Evolutionary conservation across 2,797 vertebrate species (phyloP).

Genomic region (Gallirallus australis): DNA sequence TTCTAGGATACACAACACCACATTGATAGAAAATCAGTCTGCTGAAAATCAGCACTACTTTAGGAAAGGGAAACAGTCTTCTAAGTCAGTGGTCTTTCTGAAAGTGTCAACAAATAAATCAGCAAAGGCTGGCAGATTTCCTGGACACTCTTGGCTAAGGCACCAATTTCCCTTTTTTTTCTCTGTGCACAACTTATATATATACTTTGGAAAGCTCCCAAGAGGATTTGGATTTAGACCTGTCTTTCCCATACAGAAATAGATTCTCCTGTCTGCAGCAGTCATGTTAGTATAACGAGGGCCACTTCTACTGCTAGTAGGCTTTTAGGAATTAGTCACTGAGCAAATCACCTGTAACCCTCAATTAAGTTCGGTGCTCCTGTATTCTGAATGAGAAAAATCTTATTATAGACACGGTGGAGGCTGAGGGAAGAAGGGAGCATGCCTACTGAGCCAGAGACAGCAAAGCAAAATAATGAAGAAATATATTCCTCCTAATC

Average conservation of each 20-base stretch:
- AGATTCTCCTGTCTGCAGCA: background rate
- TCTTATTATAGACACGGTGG: background rate
- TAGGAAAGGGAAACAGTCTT: background rate
- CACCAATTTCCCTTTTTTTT: background rate
- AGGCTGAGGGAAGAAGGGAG: background rate
- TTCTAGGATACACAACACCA: background rate
- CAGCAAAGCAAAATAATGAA: background rate
- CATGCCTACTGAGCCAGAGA: background rate
- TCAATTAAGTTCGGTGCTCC: background rate
- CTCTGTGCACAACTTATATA: background rate
- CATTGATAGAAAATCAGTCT: background rate
- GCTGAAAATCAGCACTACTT: background rate
- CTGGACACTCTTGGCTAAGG: background rate
- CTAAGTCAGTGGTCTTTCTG: background rate
- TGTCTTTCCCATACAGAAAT: background rate
- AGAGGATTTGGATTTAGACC: background rate
- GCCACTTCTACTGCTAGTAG: background rate
- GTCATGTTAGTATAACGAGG: slow-evolving; percentile 28
- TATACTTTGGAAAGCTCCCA: background rate
- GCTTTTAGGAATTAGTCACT: slow-evolving; percentile 36
- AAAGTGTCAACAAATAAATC: background rate
- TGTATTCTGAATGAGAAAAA: background rate
- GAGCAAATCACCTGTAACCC: background rate
- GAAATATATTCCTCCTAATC: background rate
- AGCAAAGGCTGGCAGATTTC: background rate